Conservation (phyloP, 2,888 invertebrate genomes). For the Troglohyphantes excavatus region DNA sequence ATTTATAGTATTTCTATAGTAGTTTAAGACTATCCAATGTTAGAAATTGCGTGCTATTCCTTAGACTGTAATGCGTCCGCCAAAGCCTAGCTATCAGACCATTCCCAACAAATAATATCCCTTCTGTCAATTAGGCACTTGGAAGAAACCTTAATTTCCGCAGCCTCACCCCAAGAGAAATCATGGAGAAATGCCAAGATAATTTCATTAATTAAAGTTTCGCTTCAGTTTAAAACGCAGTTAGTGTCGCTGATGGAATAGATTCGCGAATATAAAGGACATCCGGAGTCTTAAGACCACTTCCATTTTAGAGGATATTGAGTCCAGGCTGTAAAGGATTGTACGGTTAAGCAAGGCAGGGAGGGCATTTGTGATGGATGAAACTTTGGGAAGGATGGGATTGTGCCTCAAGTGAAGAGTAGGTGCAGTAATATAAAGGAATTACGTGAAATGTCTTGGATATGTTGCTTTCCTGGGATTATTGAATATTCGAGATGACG, state of each 20-base stretch:
- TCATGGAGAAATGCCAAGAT: constrained; percentile 39
- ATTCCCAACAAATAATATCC: background rate
- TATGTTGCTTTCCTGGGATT: too few relatives aligned
- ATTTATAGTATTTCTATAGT: too few relatives aligned
- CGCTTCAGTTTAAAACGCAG: constrained; percentile 55
- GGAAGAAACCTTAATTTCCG: constrained; percentile 5
- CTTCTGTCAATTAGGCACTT: constrained; percentile 44
- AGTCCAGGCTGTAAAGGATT: background rate
- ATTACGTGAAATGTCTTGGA: too few relatives aligned
- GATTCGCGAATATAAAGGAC: constrained; percentile 43
- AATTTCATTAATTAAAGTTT: constrained; percentile 72
- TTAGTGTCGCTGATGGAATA: constrained; percentile 28
- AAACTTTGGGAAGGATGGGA: background rate
- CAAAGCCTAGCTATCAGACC: background rate
- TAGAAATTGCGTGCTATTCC: too few relatives aligned
- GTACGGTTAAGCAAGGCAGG: background rate
- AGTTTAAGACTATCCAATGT: too few relatives aligned
- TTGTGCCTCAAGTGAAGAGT: background rate
- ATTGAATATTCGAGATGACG: too few relatives aligned
- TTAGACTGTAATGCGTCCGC: background rate
- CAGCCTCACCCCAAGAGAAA: constrained; percentile 44
- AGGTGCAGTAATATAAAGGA: too few relatives aligned
- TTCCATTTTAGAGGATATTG: background rate
- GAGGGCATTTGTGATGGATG: background rate
- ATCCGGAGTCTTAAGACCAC: background rate